Evolutionary conservation across 2,797 vertebrate species (phyloP).

Genomic region (Philypnodon macrostomus): DNA sequence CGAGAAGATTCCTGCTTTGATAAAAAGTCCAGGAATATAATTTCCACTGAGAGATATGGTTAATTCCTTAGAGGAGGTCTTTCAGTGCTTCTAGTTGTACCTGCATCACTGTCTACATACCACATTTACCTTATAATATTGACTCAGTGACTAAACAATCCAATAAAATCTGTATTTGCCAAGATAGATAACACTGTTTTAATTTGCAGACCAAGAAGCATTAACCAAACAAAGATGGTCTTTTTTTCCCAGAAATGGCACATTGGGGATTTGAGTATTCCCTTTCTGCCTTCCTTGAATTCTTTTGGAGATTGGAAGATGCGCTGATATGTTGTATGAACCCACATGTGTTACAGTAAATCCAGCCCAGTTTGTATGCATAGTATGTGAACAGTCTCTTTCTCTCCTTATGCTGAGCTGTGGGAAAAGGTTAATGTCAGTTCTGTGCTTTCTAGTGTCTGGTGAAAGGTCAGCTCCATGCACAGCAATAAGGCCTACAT

Average conservation of each 20-base stretch:
- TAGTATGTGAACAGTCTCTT: constrained; percentile 24
- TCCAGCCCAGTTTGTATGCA: not conserved
- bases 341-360: constrained; percentile 18
- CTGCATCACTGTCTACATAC: too few species aligned
- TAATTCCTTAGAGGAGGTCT: too few species aligned
- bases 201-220: not conserved
- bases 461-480: constrained; percentile 61
- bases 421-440: constrained; percentile 47
- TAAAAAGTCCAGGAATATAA: too few species aligned
- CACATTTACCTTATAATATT: too few species aligned
- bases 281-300: constrained; percentile 3
- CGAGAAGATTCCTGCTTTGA: too few species aligned
- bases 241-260: not conserved
- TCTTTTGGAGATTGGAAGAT: constrained; percentile 18
- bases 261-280: constrained; percentile 8
- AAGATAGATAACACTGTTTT: not conserved
- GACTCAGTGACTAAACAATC: not conserved
- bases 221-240: not conserved
- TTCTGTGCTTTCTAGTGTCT: constrained; percentile 31
- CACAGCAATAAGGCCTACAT: constrained; percentile 19
- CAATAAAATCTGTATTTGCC: not conserved
- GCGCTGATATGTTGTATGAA: not conserved
- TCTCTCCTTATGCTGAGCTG: not conserved
- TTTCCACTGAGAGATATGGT: too few species aligned
- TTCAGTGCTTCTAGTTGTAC: too few species aligned